phyloP scores from a whole-genome alignment of 2,888 invertebrate genomes.

The Rhagonycha lutea region DNA sequence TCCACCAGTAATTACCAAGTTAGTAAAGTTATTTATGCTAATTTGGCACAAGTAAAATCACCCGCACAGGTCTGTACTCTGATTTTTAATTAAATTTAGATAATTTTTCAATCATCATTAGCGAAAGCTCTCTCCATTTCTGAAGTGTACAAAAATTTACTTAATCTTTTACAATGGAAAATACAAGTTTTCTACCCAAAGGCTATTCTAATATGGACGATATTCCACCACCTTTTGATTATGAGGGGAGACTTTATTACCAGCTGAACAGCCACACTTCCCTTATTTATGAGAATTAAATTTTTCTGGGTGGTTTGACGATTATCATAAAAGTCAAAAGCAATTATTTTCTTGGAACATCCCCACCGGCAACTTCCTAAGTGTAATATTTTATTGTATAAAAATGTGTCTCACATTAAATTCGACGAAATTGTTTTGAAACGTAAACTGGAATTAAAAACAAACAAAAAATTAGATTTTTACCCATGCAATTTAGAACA shows the following conservation, averaged over 20 bases:
- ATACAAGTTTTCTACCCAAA: not conserved
- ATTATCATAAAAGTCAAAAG: not conserved
- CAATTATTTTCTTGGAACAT: not conserved
- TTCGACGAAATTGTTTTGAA: not conserved
- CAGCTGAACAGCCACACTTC: not conserved
- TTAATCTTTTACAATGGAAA: not conserved
- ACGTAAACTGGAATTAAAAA: not conserved
- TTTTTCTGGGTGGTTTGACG: not conserved
- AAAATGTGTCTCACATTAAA: not conserved
- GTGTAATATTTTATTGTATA: not conserved
- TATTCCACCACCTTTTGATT: not conserved
- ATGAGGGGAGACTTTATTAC: not conserved
- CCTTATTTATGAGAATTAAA: not conserved
- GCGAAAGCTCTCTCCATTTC: not conserved
- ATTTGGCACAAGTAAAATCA: not conserved
- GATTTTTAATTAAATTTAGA: not conserved
- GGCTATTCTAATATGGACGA: not conserved
- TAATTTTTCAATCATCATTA: not conserved
- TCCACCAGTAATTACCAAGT: not conserved
- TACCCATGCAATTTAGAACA: not conserved
- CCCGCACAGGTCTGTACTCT: not conserved
- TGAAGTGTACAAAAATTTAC: not conserved
- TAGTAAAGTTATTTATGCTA: not conserved
- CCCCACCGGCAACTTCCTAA: not conserved
- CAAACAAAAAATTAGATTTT: too few species aligned